phyloP scores from a whole-genome alignment of 2,888 invertebrate genomes.

The Drosophila colorata region DNA sequence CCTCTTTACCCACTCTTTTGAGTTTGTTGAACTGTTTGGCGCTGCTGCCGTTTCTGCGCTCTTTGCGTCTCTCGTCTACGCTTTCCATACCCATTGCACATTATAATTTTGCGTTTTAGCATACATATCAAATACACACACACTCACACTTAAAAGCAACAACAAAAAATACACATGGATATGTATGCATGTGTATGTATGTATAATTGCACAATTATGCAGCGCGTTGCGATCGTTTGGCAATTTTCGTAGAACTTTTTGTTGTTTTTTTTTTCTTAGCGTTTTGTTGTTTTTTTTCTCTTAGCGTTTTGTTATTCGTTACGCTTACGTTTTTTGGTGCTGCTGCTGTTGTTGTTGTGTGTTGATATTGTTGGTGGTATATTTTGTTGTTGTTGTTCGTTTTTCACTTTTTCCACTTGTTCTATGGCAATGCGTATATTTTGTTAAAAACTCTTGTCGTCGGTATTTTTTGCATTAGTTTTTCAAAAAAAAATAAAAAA shows the following conservation, averaged over 20 bases:
- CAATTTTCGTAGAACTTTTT: constrained; percentile 49
- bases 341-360: constrained; percentile 50
- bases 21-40: constrained; percentile 69
- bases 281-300: constrained; percentile 26
- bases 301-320: constrained; percentile 33
- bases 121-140: constrained; percentile 45
- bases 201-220: constrained; percentile 78
- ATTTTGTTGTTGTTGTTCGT: constrained; percentile 26
- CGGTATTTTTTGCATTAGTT: constrained; percentile 47
- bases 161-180: constrained; percentile 49
- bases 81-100: constrained; percentile 54
- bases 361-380: constrained; percentile 34
- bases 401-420: constrained; percentile 46
- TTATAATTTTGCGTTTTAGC: constrained; percentile 65
- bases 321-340: constrained; percentile 59
- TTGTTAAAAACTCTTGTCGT: constrained; percentile 36
- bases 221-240: constrained; percentile 67
- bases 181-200: constrained; percentile 16
- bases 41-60: constrained; percentile 19
- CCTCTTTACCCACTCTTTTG: constrained; percentile 34
- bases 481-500: constrained; percentile 65
- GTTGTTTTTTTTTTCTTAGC: constrained; percentile 28
- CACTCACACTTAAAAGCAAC: constrained; percentile 42
- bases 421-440: constrained; percentile 46
- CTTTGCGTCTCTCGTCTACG: constrained; percentile 33